These are phyloP conservation scores for Chaitophorus viminalis DNA, from an alignment of 2,888 invertebrate genomes.

Conservation along the genomic window DNA sequence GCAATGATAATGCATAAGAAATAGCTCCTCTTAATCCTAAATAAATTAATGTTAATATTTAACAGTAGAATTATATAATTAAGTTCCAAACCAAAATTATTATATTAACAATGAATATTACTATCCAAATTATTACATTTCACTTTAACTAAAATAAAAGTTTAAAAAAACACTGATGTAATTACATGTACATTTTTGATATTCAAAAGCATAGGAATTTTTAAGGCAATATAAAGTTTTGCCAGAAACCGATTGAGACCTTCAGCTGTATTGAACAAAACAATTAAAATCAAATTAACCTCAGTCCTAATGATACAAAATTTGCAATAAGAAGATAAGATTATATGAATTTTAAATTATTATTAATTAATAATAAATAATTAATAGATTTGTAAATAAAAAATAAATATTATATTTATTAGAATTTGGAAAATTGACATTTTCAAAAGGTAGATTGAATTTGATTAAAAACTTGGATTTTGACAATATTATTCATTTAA, in stretches of 20 bases:
- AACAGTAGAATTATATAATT: neutral
- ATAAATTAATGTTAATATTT: slow-evolving; percentile 58
- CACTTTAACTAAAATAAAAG: no score
- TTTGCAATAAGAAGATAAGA: neutral
- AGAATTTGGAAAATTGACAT: slow-evolving; percentile 20
- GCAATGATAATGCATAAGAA: slow-evolving; percentile 95
- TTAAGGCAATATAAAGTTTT: no score
- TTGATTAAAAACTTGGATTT: no score
- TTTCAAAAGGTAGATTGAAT: no score
- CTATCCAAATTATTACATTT: no score
- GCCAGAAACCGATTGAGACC: no score
- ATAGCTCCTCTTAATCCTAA: slow-evolving; percentile 93
- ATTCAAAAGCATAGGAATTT: no score
- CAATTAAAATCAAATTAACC: neutral
- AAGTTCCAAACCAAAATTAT: neutral
- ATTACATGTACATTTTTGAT: no score
- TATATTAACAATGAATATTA: neutral
- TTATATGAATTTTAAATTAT: neutral
- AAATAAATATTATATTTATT: slow-evolving; percentile 39
- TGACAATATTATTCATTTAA: no score
- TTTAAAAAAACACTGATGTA: no score
- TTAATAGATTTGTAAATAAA: neutral
- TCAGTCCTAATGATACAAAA: neutral
- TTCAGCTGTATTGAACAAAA: neutral
- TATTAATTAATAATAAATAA: no score